These are phyloP conservation scores for Caenorhabditis sp. DNA, from an alignment of 2,888 invertebrate genomes.

Conservation along the genomic window DNA sequence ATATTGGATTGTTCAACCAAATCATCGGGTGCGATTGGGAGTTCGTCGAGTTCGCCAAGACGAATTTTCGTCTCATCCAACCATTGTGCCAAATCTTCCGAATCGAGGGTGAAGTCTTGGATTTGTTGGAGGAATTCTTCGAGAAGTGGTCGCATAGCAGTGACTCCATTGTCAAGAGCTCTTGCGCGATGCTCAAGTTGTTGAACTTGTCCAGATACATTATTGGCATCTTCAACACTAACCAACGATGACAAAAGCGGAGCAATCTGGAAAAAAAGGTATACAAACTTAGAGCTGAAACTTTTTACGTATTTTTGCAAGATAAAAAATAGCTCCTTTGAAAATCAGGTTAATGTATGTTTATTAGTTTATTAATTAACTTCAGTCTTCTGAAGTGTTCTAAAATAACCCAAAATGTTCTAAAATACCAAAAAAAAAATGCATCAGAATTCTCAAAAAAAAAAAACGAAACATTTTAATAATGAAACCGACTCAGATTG, in stretches of 20 bases:
- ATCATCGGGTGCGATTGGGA: constrained; percentile 86
- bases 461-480: too few species aligned
- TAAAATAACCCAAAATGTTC: too few species aligned
- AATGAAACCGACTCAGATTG: too few species aligned
- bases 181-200: constrained; percentile 40
- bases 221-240: constrained; percentile 77
- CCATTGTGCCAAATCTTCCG: constrained; percentile 81
- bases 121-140: constrained; percentile 45
- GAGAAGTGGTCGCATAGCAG: constrained; percentile 51
- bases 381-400: too few species aligned
- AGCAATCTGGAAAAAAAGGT: constrained; percentile 16
- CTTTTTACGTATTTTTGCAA: too few species aligned
- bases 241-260: constrained; percentile 53
- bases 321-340: too few species aligned
- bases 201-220: constrained; percentile 86
- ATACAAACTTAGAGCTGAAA: too few species aligned
- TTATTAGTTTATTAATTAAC: too few species aligned
- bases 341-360: too few species aligned
- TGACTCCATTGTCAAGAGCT: constrained; percentile 43
- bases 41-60: constrained; percentile 73
- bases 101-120: constrained; percentile 74
- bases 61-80: constrained; percentile 85
- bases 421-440: too few species aligned
- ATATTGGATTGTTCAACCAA: constrained; percentile 90
- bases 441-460: too few species aligned